phyloP scores from a whole-genome alignment of 2,888 invertebrate species.

The Thumatha senex region DNA sequence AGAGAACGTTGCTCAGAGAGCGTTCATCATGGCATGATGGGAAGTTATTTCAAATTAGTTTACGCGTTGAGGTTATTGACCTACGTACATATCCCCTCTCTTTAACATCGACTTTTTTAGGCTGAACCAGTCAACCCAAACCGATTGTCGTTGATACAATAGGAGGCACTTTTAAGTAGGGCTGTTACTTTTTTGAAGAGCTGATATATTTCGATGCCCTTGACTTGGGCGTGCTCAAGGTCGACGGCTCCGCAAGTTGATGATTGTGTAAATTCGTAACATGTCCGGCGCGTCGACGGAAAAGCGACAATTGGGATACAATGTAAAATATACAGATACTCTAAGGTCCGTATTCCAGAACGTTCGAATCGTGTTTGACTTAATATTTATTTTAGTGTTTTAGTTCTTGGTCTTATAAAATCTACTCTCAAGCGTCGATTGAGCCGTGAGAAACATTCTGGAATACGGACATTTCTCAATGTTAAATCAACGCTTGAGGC shows the following conservation, averaged over 20 bases:
- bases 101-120: conserved; percentile 51
- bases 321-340: too few species aligned
- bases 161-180: conserved; percentile 55
- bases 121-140: conserved; percentile 65
- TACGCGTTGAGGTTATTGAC: conserved; percentile 68
- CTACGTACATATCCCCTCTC: conserved; percentile 58
- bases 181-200: conserved; percentile 49
- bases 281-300: conserved; percentile 1
- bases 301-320: not conserved
- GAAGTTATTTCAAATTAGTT: conserved; percentile 69
- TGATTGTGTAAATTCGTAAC: conserved; percentile 11
- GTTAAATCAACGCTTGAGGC: too few species aligned
- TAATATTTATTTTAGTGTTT: too few species aligned
- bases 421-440: too few species aligned
- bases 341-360: too few species aligned
- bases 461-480: too few species aligned
- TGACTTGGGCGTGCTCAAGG: conserved; percentile 70
- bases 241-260: conserved; percentile 45
- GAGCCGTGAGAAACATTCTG: too few species aligned
- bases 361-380: too few species aligned
- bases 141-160: conserved; percentile 68
- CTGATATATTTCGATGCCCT: conserved; percentile 59
- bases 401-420: too few species aligned
- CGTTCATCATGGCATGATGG: conserved; percentile 48
- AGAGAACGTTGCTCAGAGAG: conserved; percentile 33